Evolutionary conservation across 2,113 vertebrate genomes (phyloP).

Genomic region (Thamnophis sirtalis): DNA sequence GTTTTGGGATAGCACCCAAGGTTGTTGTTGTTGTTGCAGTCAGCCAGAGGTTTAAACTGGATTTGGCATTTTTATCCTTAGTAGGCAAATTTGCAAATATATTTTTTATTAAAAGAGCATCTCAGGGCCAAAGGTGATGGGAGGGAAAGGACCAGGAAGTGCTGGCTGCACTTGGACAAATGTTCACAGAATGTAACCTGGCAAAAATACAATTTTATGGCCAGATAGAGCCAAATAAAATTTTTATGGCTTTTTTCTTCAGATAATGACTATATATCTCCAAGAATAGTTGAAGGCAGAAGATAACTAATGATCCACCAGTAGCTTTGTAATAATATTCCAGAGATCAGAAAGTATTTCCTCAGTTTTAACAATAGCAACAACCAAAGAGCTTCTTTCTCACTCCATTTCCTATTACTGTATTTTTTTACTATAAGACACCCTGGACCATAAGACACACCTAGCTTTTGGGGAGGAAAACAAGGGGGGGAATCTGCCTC

Average conservation of each 20-base stretch:
- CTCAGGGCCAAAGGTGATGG: not conserved
- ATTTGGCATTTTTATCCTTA: not conserved
- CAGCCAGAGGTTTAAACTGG: too few species aligned
- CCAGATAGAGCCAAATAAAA: not conserved
- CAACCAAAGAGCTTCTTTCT: not conserved
- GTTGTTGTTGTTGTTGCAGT: too few species aligned
- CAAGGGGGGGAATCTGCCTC: too few species aligned
- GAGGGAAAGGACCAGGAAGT: not conserved
- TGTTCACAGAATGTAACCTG: not conserved
- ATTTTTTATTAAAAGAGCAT: not conserved
- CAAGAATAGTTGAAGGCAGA: not conserved
- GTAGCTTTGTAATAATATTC: not conserved
- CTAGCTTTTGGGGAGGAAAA: too few species aligned
- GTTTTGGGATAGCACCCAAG: too few species aligned
- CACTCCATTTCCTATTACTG: not conserved
- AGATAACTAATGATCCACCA: not conserved
- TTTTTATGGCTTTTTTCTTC: not conserved
- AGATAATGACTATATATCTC: not conserved
- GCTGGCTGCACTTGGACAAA: not conserved
- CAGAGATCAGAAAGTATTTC: not conserved
- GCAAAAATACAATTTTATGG: not conserved
- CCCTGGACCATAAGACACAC: too few species aligned
- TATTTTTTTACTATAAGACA: too few species aligned
- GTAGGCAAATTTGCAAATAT: not conserved
- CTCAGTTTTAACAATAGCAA: not conserved